phyloP scores from a whole-genome alignment of 2,797 vertebrate species.

The Chelon auratus region DNA sequence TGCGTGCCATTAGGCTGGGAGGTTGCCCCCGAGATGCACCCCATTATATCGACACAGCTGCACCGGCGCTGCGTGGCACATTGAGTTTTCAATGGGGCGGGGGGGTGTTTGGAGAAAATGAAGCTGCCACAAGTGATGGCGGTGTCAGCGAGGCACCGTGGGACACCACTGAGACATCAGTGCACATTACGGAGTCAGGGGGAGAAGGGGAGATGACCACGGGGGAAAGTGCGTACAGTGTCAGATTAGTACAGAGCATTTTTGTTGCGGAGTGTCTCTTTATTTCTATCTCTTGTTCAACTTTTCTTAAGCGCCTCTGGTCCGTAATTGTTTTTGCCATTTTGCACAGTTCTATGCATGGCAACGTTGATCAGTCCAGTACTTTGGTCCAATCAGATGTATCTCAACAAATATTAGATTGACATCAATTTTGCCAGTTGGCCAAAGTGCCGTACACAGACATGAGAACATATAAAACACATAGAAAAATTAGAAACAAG shows the following conservation, averaged over 20 bases:
- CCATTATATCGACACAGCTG: conserved; percentile 57
- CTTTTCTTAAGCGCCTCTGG: neutral
- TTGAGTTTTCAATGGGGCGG: conserved; percentile 61
- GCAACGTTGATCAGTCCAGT: neutral
- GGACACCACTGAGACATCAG: conserved; percentile 61
- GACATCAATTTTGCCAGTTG: neutral
- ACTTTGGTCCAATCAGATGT: neutral
- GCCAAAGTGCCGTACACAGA: too few species aligned
- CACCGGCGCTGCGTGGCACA: conserved; percentile 39
- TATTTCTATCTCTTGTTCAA: neutral
- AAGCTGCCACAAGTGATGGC: conserved; percentile 53
- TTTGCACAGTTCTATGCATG: neutral
- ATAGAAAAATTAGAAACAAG: too few species aligned
- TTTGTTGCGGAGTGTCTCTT: neutral
- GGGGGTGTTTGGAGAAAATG: conserved; percentile 52
- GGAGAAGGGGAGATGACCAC: conserved; percentile 44
- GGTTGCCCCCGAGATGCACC: conserved; percentile 58
- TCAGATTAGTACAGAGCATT: conserved; percentile 45
- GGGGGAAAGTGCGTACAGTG: conserved; percentile 39
- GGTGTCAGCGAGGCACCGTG: conserved; percentile 47
- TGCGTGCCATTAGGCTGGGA: conserved; percentile 58
- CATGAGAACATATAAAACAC: too few species aligned
- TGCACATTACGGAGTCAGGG: conserved; percentile 49
- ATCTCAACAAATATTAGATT: neutral
- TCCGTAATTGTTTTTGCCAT: neutral